These are phyloP conservation scores for Parapristionchus giblindavisi DNA, from an alignment of 2,888 invertebrate species.

Conservation along the genomic window DNA sequence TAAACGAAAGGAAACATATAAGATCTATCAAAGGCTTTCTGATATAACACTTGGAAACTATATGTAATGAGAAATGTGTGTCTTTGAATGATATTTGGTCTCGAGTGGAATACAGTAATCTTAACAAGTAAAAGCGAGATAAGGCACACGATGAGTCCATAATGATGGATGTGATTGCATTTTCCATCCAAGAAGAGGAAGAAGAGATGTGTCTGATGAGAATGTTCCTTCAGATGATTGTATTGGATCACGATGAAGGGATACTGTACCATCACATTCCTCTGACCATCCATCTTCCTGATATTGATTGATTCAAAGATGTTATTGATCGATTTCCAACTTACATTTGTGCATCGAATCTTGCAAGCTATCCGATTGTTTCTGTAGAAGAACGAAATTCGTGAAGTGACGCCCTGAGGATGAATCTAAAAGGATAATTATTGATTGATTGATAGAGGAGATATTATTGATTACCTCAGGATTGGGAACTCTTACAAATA, in stretches of 20 bases:
- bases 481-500: conserved; percentile 60
- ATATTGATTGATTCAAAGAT: conserved; percentile 11
- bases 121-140: conserved; percentile 63
- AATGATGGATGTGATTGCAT: conserved; percentile 64
- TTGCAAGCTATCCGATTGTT: conserved; percentile 46
- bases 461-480: conserved; percentile 39
- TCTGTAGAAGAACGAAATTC: conserved; percentile 45
- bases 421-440: conserved; percentile 22
- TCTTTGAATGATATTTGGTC: neutral
- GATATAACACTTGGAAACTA: too few species aligned
- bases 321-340: conserved; percentile 14
- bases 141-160: conserved; percentile 66
- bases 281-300: conserved; percentile 58
- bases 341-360: conserved; percentile 47
- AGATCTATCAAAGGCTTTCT: too few species aligned
- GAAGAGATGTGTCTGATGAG: conserved; percentile 54
- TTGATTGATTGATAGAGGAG: neutral
- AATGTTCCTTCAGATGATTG: conserved; percentile 61
- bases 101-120: neutral
- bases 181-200: conserved; percentile 65
- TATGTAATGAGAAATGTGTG: neutral
- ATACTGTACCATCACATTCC: conserved; percentile 51
- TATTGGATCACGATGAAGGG: conserved; percentile 54
- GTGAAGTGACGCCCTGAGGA: conserved; percentile 46
- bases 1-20: too few species aligned